These are phyloP conservation scores for Microplitis demolitor DNA, from an alignment of 1,140 invertebrate genomes.

Conservation along the genomic window DNA sequence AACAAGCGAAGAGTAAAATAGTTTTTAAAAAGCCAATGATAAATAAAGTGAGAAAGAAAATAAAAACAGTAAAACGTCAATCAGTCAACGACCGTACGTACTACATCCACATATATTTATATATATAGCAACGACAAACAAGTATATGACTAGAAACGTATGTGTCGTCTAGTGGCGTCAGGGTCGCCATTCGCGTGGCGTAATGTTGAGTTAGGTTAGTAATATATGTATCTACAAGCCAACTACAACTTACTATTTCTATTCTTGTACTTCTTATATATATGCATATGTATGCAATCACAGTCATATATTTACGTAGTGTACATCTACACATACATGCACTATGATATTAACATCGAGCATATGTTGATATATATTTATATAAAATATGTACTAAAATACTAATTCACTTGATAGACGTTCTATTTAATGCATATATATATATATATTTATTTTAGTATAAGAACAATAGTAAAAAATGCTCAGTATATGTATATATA, in stretches of 20 bases:
- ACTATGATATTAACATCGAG: not conserved
- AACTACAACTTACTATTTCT: conserved; percentile 41
- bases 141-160: not conserved
- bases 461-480: too few species aligned
- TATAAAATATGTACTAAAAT: too few species aligned
- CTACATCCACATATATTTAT: conserved; percentile 25
- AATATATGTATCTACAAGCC: conserved; percentile 1
- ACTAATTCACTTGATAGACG: too few species aligned
- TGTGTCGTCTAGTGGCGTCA: conserved; percentile 13
- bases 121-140: too few species aligned
- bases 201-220: conserved; percentile 53
- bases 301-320: too few species aligned
- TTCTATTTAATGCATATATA: too few species aligned
- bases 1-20: too few species aligned
- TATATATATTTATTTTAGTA: too few species aligned
- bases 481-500: too few species aligned
- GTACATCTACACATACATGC: too few species aligned
- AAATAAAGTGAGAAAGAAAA: not conserved
- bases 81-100: conserved; percentile 55
- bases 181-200: conserved; percentile 33
- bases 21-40: too few species aligned
- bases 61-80: conserved; percentile 34
- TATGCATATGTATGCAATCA: conserved; percentile 11
- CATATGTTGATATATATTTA: too few species aligned
- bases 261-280: conserved; percentile 35